Evolutionary conservation across 2,888 invertebrate species (phyloP).

Genomic region (Meloe dianella): DNA sequence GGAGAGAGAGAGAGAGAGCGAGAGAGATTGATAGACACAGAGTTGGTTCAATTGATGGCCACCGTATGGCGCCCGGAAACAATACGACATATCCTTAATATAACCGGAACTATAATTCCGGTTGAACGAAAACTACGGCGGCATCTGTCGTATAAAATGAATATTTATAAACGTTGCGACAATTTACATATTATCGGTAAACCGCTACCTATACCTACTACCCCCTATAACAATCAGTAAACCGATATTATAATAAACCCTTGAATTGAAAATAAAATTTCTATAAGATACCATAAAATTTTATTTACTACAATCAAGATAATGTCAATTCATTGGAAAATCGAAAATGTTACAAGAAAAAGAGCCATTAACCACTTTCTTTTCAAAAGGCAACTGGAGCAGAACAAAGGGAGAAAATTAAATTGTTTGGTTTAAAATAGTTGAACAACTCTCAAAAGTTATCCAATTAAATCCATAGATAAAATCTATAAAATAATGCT

Average conservation of each 20-base stretch:
- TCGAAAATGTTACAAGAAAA: not conserved
- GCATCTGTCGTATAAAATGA: conserved; percentile 54
- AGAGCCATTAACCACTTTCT: not conserved
- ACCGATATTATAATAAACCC: not conserved
- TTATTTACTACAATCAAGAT: too few relatives aligned
- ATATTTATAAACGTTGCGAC: conserved; percentile 51
- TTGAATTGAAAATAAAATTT: not conserved
- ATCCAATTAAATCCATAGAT: not conserved
- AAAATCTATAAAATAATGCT: not conserved
- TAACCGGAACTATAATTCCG: conserved; percentile 60
- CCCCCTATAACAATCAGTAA: not conserved
- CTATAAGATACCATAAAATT: too few relatives aligned
- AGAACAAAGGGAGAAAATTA: not conserved
- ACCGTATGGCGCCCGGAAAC: conserved; percentile 52
- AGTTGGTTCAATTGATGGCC: conserved; percentile 50
- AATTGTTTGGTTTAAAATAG: not conserved
- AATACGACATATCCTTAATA: conserved; percentile 50
- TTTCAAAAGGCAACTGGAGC: not conserved
- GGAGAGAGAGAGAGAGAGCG: not conserved
- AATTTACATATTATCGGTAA: conserved; percentile 55
- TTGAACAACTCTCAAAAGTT: too few relatives aligned
- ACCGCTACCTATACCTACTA: conserved; percentile 10
- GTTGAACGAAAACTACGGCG: conserved; percentile 51
- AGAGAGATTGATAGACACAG: not conserved
- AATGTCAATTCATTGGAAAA: too few relatives aligned